Evolutionary conservation across 2,113 vertebrate species (phyloP).

Genomic region (Nesospiza acunhae): DNA sequence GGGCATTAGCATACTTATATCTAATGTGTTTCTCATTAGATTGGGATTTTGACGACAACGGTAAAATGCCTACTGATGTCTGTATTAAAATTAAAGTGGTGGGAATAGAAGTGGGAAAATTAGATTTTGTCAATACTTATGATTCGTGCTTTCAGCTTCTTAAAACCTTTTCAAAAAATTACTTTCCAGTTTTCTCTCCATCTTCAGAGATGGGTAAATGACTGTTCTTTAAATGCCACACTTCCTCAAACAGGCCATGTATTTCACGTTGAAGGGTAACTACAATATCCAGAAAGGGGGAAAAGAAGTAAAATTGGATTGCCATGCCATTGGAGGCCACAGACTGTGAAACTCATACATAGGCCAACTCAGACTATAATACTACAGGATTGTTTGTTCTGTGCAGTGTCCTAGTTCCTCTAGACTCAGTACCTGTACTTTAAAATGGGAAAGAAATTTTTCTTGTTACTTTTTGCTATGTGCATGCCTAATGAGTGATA

Average conservation of each 20-base stretch:
- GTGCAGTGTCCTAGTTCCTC: background rate
- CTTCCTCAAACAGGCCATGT: background rate
- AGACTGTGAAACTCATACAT: background rate
- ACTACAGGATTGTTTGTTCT: background rate
- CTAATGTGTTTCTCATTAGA: background rate
- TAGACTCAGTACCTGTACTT: background rate
- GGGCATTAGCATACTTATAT: background rate
- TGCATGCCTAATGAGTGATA: background rate
- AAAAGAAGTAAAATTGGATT: background rate
- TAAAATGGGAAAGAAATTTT: background rate
- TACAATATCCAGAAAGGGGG: background rate
- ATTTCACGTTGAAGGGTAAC: background rate
- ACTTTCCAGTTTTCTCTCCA: background rate
- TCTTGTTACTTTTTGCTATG: background rate
- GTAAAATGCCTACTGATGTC: background rate
- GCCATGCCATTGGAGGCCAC: background rate
- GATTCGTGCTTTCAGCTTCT: background rate
- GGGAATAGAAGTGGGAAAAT: background rate
- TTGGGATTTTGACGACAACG: background rate
- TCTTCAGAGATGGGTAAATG: background rate
- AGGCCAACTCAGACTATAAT: background rate
- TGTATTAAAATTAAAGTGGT: background rate
- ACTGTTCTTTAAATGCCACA: background rate
- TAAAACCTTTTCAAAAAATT: conserved; percentile 3
- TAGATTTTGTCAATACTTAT: background rate